Base-by-base conservation (phyloP, 2,113 vertebrate species). In the Brachyistius frenatus region DNA sequence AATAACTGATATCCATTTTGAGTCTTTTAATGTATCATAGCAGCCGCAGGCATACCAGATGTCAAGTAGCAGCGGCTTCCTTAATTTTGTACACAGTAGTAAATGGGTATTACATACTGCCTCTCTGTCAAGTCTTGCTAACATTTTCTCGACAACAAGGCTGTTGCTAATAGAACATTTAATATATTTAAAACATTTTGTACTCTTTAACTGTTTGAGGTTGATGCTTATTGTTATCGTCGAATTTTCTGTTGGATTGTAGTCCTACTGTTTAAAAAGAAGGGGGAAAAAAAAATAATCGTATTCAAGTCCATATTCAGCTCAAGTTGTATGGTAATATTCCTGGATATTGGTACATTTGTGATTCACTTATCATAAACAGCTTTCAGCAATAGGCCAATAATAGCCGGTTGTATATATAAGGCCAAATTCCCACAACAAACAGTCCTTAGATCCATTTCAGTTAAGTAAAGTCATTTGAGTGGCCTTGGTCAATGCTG, bases 141-240 rank as follows among this genome's bases (percentile, higher is more conserved):
- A 94, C 90, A 91, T 88, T 91, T 89, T 84, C 73, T 85, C 44
- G 13, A 75, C 70, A 76, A 76, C 77, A 86, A 69, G 63, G 52
- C 81, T 92, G 88, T 91, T 86, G 87, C 86, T 91, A 89, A 93
- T 94, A 93, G 90, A 94, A 89, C 89, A 89, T 92, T 93, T 94
- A 92, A 94, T 94, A 93, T 93, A 93, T 94, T 94, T 93, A 86
- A 91, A 84, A 86, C 73, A 79, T 93, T 89, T 91, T 87, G 76
- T 91, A 91, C 85, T 88, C 80, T 85, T 86, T 86, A 88, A 80
- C 81, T 89, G 81, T 92, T 91, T 84, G 58, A 83, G 60, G 71
- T 79, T 84, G 62, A 65, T 84, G 79, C 86, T 67, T 86, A 80
- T 76, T 81, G 82, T 88, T 86, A 68, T 87, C 90, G 86, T 77